Evolutionary conservation across 2,797 vertebrate genomes (phyloP).

Genomic region (Premnoplex brunnescens): DNA sequence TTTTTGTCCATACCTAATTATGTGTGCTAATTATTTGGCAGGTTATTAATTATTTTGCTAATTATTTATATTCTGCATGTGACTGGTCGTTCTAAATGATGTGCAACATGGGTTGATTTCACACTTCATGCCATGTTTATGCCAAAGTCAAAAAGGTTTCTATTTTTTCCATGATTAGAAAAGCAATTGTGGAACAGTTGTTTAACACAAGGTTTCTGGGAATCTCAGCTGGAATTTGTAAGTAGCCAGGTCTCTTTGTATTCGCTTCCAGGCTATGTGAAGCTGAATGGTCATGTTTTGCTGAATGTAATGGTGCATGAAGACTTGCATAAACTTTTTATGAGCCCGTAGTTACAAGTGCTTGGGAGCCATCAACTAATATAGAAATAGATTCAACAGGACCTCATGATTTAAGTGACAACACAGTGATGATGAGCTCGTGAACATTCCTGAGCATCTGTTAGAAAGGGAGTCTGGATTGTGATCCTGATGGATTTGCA

Average conservation of each 20-base stretch:
- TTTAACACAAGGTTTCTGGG: not conserved
- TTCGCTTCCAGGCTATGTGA: not conserved
- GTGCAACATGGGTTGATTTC: conserved; percentile 44
- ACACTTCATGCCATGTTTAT: not conserved
- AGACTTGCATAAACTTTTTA: not conserved
- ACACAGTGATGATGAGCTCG: not conserved
- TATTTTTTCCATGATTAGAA: not conserved
- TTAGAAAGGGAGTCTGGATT: not conserved
- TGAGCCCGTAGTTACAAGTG: not conserved
- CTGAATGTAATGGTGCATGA: not conserved
- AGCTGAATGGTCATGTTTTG: not conserved
- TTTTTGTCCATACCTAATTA: not conserved
- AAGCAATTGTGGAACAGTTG: not conserved
- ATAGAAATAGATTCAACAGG: not conserved
- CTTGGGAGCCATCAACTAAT: not conserved
- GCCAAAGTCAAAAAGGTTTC: not conserved
- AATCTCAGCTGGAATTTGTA: not conserved
- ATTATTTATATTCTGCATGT: not conserved
- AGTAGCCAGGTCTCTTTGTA: not conserved
- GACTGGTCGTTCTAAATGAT: not conserved
- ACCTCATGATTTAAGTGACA: not conserved
- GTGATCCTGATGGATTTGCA: not conserved
- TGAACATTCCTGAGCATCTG: not conserved
- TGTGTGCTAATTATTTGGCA: conserved; percentile 18
- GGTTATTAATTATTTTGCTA: conserved; percentile 41